Base-by-base conservation (phyloP, 2,113 vertebrate genomes). In the Indicator maculatus region DNA sequence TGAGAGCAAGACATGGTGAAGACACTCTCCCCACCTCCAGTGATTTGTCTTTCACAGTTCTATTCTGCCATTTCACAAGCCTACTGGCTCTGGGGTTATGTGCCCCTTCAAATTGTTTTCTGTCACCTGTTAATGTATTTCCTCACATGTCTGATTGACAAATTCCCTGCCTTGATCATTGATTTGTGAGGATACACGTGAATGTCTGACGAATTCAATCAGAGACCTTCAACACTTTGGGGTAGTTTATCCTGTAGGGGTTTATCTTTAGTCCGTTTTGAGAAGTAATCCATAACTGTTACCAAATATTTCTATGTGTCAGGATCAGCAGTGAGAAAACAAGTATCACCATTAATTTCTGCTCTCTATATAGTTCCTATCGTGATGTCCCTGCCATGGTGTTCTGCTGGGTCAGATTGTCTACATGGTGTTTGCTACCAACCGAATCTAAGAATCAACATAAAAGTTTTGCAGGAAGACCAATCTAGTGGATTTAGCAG, bases 101-200 rank as follows among this genome's bases (percentile, higher is more conserved):
- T 90, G 86, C 67, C 91, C 74, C 72, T 20, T 81, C 60, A 95
- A 96, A 96, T 85, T 97, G 97, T 96, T 97, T 92, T 96, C 95
- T 97, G 92, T 97, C 96, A 97, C 96, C 89, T 91, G 88, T 96
- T 97, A 96, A 96, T 97, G 79, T 83, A 96, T 95, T 97, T 97
- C 94, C 86, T 95, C 93, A 93, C 92, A 96, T 97, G 64, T 23
- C 39, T 96, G 95, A 97, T 81, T 95, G 96, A 96, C 95, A 93
- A 89, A 91, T 91, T 93, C 75, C 70, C 93, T 89, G 72, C 69
- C 76, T 89, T 89, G 44, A 74, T 95, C 93, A 95, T 93, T 96
- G 97, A 97, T 96, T 97, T 95, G 87, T 91, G 89, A 3, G 0
- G 77, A 47, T 85, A 88, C 76, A 83, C 89, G 50, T 93, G 83